These are phyloP conservation scores for Nebria ingens DNA, from an alignment of 1,140 invertebrate genomes.

Conservation along the genomic window DNA sequence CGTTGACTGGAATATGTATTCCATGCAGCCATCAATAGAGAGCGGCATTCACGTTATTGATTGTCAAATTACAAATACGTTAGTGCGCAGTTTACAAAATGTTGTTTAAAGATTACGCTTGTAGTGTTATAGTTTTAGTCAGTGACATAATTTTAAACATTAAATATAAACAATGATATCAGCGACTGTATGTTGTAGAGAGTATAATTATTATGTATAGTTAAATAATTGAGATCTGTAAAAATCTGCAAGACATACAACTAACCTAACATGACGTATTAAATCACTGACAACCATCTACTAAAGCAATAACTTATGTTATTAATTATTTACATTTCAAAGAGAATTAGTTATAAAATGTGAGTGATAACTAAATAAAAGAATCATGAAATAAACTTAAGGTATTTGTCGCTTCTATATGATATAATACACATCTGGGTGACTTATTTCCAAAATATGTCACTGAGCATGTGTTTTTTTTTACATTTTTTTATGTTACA, in stretches of 20 bases:
- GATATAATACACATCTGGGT: no score
- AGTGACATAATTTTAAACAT: constrained; percentile 12
- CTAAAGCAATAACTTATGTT: constrained; percentile 12
- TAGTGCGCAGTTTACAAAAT: constrained; percentile 16
- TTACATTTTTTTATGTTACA: no score
- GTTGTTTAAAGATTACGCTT: constrained; percentile 11
- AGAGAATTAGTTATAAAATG: not conserved
- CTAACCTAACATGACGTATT: constrained; percentile 18
- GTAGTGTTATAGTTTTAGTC: constrained; percentile 10
- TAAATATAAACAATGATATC: constrained; percentile 17
- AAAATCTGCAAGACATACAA: constrained; percentile 11
- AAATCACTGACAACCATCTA: constrained; percentile 6
- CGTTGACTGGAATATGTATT: no score
- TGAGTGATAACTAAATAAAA: no score
- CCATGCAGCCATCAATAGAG: not conserved
- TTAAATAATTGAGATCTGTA: constrained; percentile 11
- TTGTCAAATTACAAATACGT: not conserved
- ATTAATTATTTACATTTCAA: constrained; percentile 8
- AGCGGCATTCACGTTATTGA: not conserved
- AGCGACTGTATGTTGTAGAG: not conserved
- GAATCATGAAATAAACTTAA: no score
- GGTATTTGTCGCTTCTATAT: no score
- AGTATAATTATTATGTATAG: constrained; percentile 10
- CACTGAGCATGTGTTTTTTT: no score
- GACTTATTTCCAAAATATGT: no score